phyloP scores from a whole-genome alignment of 2,888 invertebrate genomes.

The Amblyjoppa proteus region DNA sequence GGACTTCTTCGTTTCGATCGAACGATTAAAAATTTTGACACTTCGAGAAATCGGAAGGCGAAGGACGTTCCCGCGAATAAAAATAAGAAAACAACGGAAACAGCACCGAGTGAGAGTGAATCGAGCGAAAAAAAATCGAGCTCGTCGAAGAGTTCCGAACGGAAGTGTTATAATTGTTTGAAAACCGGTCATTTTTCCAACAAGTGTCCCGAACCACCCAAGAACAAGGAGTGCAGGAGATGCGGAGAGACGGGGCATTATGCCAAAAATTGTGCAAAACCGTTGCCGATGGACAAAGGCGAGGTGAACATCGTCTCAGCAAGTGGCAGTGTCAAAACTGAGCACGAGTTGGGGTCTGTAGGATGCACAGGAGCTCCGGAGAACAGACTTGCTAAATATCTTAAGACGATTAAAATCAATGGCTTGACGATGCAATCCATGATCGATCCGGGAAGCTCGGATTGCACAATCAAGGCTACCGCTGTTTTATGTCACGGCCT shows the following conservation, averaged over 20 bases:
- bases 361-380: background rate
- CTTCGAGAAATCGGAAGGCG: background rate
- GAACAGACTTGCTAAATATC: conserved; percentile 50
- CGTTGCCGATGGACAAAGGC: conserved; percentile 26
- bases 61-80: background rate
- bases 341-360: background rate
- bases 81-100: background rate
- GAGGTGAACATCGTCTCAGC: conserved; percentile 26
- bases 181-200: conserved; percentile 37
- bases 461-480: conserved; percentile 60
- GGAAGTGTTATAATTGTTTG: conserved; percentile 36
- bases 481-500: conserved; percentile 29
- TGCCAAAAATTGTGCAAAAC: conserved; percentile 50
- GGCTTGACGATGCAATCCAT: conserved; percentile 30
- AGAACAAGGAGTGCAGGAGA: conserved; percentile 12
- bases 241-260: conserved; percentile 46
- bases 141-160: background rate
- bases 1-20: conserved; percentile 8
- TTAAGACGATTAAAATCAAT: conserved; percentile 46
- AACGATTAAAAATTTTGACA: background rate
- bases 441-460: conserved; percentile 42
- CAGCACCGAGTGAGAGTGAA: background rate
- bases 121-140: background rate
- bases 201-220: conserved; percentile 43
- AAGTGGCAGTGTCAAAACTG: background rate